A percentile compares a stretch with the other conserved stretches of the same genome.
Conservation (phyloP, 35 echinoderm and acorn worm species). For the Strongylocentrotus purpuratus region DNA sequence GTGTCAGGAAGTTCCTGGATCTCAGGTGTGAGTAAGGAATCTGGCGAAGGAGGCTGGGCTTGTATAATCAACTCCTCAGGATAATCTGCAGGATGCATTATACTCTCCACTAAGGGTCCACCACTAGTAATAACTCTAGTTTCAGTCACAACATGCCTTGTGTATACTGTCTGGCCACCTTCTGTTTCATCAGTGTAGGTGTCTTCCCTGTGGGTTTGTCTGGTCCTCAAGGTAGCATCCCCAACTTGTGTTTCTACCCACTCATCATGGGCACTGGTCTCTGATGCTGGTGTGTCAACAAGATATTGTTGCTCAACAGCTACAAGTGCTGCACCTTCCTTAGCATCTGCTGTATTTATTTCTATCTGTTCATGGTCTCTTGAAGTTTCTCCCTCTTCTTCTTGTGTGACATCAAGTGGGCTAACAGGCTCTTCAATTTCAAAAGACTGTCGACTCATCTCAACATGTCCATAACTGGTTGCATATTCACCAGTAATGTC, state of each 20-base stretch:
- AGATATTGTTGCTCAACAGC: conserved; percentile 39
- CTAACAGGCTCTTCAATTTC: conserved; percentile 34
- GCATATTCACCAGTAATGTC: conserved; percentile 82
- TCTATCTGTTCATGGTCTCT: conserved; percentile 30
- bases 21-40: conserved; percentile 79
- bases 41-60: conserved; percentile 48
- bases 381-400: conserved; percentile 8
- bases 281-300: conserved; percentile 34
- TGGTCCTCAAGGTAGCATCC: conserved; percentile 34
- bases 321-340: background rate
- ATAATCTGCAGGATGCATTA: background rate
- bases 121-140: conserved; percentile 25
- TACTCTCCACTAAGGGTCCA: background rate
- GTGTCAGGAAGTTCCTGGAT: conserved; percentile 95
- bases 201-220: background rate
- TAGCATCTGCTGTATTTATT: conserved; percentile 16
- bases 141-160: conserved; percentile 36
- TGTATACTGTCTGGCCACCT: conserved; percentile 12
- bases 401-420: conserved; percentile 16
- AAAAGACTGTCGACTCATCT: background rate
- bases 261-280: background rate
- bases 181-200: conserved; percentile 38
- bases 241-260: conserved; percentile 28
- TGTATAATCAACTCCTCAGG: conserved; percentile 54
- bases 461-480: conserved; percentile 40